Percentiles rank a stretch among this genome's conserved stretches.
These are phyloP conservation scores for Neocrepidodera transversa DNA, from an alignment of 2,888 invertebrate genomes.

Conservation along the genomic window DNA sequence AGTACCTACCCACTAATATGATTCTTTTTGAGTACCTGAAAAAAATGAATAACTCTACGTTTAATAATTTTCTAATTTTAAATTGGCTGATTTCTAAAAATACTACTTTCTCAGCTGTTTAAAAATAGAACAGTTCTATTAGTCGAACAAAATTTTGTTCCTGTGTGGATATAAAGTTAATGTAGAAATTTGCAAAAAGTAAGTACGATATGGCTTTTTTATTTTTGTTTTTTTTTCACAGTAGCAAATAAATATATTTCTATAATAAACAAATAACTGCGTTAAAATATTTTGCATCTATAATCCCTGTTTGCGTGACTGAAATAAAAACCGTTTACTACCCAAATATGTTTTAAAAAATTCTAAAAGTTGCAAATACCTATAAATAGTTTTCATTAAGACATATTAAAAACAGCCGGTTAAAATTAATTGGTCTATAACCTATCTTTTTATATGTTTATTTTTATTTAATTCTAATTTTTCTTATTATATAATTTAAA, in stretches of 20 bases:
- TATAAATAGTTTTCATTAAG: too few relatives aligned
- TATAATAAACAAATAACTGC: too few relatives aligned
- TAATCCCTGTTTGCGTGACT: too few relatives aligned
- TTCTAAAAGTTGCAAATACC: too few relatives aligned
- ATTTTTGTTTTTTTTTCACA: background rate
- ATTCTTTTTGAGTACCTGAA: too few relatives aligned
- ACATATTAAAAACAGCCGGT: background rate
- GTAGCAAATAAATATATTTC: too few relatives aligned
- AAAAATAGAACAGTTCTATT: constrained; percentile 54
- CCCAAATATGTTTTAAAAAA: too few relatives aligned
- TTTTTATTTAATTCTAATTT: background rate
- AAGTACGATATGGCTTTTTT: constrained; percentile 28
- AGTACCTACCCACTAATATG: too few relatives aligned
- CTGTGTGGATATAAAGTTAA: constrained; percentile 53
- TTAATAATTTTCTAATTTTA: constrained; percentile 50
- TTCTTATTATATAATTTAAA: background rate
- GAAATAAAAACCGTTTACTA: too few relatives aligned
- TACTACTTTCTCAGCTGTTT: constrained; percentile 50
- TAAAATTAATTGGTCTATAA: constrained; percentile 5
- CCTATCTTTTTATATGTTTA: background rate
- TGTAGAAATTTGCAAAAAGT: constrained; percentile 45
- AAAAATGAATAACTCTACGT: too few relatives aligned
- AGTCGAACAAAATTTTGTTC: constrained; percentile 52
- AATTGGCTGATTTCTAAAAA: constrained; percentile 54
- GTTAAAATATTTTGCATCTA: too few relatives aligned